Conservation (phyloP, 23 tunicate species). For the Botrylloides violaceus region DNA sequence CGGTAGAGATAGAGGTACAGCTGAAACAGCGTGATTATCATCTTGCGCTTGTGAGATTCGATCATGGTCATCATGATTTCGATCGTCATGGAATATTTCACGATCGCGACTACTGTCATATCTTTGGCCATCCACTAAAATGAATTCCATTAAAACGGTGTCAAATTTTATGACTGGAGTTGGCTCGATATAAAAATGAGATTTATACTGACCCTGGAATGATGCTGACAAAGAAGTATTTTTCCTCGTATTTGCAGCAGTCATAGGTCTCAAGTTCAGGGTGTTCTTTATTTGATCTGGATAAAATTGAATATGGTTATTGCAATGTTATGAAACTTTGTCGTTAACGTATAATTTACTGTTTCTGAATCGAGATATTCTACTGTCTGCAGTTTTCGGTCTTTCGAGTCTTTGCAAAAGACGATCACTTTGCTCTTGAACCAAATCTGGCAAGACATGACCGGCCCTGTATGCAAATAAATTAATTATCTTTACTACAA, state of each 20-base stretch:
- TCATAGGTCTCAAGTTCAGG: not conserved
- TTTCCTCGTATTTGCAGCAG: not conserved
- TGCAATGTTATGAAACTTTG: not conserved
- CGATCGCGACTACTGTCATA: not conserved
- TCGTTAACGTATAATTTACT: conserved; percentile 3
- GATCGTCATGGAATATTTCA: not conserved
- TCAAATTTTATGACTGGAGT: too few species aligned
- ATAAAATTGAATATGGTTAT: too few species aligned
- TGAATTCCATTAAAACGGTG: not conserved
- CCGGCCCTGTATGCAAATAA: conserved; percentile 21
- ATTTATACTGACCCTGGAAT: not conserved
- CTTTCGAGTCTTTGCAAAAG: conserved; percentile 23
- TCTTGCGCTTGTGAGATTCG: not conserved
- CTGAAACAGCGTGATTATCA: not conserved
- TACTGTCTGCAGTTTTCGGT: conserved; percentile 11
- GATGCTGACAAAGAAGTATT: not conserved
- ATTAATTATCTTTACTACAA: not conserved
- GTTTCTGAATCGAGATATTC: not conserved
- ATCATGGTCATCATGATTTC: not conserved
- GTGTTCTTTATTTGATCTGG: not conserved
- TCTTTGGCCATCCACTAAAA: not conserved
- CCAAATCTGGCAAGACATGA: conserved; percentile 21
- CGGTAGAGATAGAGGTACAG: too few species aligned
- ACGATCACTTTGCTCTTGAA: conserved; percentile 23
- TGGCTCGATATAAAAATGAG: not conserved